Base-by-base conservation (phyloP, 2,113 vertebrate species). In the Colaptes auratus region DNA sequence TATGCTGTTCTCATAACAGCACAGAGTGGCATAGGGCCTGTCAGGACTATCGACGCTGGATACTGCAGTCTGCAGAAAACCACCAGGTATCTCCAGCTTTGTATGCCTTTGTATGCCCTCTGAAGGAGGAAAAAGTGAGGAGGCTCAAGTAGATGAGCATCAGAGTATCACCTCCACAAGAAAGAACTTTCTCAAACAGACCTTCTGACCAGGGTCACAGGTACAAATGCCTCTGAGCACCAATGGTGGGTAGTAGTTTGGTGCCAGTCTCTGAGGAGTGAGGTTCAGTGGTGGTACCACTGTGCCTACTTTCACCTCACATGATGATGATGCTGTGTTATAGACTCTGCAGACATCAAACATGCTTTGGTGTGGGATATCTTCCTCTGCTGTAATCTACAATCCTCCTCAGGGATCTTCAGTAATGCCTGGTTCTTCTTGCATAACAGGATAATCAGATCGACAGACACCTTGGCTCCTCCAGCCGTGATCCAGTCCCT, bases 321-420 rank as follows among this genome's bases (percentile, higher is more conserved):
- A 35, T 0, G 1, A 55, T 1, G 4, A n/a, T 2, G 1, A 15
- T 12, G 15, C 18, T 70, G 9, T 7, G 11, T 48, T 24, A 71
- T 17, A 24, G 31, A 35, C 17, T 27, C 50, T 58, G 58, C 20
- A 61, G 24, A 53, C 2, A 8, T 9, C 44, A 78, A 14, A 78
- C 27, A 6, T 27, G 9, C 6, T 66, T 73, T 52, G 4, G 31
- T n/a, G 39, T 3, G 4, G 39, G 4, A 3, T 52, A n/a, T 27
- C 14, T 39, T 90, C 30, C 17, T 64, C 76, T 50, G n/a, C 61
- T 88, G 19, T 39, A 33, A 78, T 25, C 46, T 86, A 25, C 46
- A 66, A 16, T 25, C 17, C 20, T 78, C 63, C 14, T 50, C 23
- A 36, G 25, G 28, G 42, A 44, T 58, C 33, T 82, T 42, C 72